These are phyloP conservation scores for Clivina fossor DNA, from an alignment of 2,888 invertebrate species.

Conservation along the genomic window DNA sequence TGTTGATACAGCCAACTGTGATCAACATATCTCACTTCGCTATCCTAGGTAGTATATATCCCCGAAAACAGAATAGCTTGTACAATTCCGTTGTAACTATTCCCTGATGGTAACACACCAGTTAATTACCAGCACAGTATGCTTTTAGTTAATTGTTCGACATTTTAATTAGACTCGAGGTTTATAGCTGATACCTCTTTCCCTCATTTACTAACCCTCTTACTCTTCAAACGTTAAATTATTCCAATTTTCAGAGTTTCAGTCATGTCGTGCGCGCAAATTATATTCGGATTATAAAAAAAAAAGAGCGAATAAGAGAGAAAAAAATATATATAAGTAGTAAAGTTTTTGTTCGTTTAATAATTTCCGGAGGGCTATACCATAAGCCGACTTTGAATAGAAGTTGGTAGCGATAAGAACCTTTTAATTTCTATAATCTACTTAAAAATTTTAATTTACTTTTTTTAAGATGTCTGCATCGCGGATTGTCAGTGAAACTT, in stretches of 20 bases:
- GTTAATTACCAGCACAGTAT: constrained; percentile 25
- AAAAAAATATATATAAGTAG: too few species aligned
- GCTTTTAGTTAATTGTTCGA: constrained; percentile 24
- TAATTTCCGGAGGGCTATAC: constrained; percentile 24
- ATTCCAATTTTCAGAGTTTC: constrained; percentile 16
- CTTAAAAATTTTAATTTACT: constrained; percentile 22
- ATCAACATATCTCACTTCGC: too few species aligned
- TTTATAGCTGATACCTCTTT: constrained; percentile 19
- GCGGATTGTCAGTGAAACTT: constrained; percentile 1
- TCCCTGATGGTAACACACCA: constrained; percentile 9
- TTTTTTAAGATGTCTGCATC: constrained; percentile 17
- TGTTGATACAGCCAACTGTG: too few species aligned
- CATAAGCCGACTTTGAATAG: constrained; percentile 21
- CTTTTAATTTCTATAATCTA: constrained; percentile 26
- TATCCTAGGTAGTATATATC: too few species aligned
- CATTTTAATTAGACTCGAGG: constrained; percentile 18
- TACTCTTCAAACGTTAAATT: constrained; percentile 12
- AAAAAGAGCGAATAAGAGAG: too few species aligned
- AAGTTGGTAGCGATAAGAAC: constrained; percentile 25
- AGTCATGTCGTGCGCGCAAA: constrained; percentile 10
- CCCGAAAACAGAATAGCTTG: too few species aligned
- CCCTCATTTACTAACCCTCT: too few species aligned
- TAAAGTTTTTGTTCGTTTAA: constrained; percentile 22
- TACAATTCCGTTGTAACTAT: too few species aligned
- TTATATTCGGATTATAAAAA: constrained; percentile 26